Percentiles rank a stretch among this genome's conserved stretches.
These are phyloP conservation scores for Phocoena phocoena DNA, from an alignment of 2,113 vertebrate genomes.

Conservation along the genomic window DNA sequence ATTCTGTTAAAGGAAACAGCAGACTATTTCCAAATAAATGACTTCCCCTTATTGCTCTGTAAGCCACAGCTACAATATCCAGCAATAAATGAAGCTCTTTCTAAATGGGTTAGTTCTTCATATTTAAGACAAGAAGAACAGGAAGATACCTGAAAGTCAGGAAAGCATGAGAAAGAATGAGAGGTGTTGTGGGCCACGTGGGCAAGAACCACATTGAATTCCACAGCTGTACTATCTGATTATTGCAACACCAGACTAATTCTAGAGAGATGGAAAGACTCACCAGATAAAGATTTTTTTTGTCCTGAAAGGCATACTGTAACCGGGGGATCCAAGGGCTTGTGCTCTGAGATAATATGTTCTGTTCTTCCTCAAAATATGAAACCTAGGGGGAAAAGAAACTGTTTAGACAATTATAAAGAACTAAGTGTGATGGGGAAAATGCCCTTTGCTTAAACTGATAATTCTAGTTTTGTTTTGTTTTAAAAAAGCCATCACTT, in stretches of 20 bases:
- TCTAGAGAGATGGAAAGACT: slow-evolving; percentile 67
- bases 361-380: slow-evolving; percentile 94
- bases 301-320: slow-evolving; percentile 96
- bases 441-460: background rate
- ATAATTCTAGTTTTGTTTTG: background rate
- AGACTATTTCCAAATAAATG: slow-evolving; percentile 24
- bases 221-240: background rate
- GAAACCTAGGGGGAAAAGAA: slow-evolving; percentile 85
- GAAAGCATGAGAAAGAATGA: background rate
- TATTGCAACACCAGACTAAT: background rate
- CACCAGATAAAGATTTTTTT: slow-evolving; percentile 94
- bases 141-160: background rate
- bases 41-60: background rate
- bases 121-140: background rate
- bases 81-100: background rate
- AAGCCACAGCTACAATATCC: background rate
- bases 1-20: slow-evolving; percentile 11
- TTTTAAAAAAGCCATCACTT: background rate
- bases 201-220: background rate
- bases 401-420: slow-evolving; percentile 40
- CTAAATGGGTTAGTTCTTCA: background rate
- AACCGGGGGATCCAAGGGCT: slow-evolving; percentile 96
- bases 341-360: slow-evolving; percentile 88
- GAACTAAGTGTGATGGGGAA: background rate
- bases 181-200: rapidly evolving